These are phyloP conservation scores for Machaerirhynchus nigripectus DNA, from an alignment of 2,113 vertebrate species.

Conservation along the genomic window DNA sequence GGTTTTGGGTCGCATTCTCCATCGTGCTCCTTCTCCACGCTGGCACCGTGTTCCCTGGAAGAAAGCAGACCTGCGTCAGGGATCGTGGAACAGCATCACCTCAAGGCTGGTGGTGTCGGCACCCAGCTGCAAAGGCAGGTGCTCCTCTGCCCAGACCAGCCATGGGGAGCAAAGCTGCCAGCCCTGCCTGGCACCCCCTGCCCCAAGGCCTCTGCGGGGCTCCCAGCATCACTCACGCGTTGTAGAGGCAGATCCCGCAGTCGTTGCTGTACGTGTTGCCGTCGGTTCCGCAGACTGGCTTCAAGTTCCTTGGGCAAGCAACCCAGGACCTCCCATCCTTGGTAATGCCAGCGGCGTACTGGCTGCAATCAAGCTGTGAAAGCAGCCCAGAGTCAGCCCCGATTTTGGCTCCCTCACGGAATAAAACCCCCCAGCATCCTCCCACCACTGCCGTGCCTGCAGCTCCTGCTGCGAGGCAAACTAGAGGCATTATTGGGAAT, in stretches of 20 bases:
- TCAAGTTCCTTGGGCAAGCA: background rate
- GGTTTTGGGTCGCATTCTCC: background rate
- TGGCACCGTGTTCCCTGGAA: background rate
- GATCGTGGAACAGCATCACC: background rate
- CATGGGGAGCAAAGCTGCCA: background rate
- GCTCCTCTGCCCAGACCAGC: background rate
- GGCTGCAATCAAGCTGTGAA: conserved; percentile 26
- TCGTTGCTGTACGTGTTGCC: background rate
- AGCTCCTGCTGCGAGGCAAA: background rate
- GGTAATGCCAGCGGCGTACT: fast-evolving
- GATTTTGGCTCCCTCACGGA: fast-evolving
- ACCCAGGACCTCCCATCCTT: background rate
- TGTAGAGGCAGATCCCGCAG: conserved; percentile 35
- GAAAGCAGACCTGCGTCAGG: background rate
- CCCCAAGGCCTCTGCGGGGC: background rate
- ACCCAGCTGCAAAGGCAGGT: background rate
- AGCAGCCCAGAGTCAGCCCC: background rate
- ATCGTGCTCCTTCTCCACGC: background rate
- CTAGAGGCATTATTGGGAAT: background rate
- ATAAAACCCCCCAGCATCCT: background rate
- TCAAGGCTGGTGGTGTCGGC: fast-evolving
- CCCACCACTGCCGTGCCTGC: background rate
- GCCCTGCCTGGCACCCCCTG: background rate
- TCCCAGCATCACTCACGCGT: background rate
- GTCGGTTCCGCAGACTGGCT: conserved; percentile 2